A percentile compares a stretch with the other conserved stretches of the same genome.
These are phyloP conservation scores for human DNA, from an alignment of 2,113 vertebrate genomes.

Conservation along the genomic window GRCh38 chr4:31582001-31582500, in stretches of 20 bases:
- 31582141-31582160: neutral
- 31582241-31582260: neutral
- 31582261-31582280: neutral
- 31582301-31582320: neutral
- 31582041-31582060: neutral
- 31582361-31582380: neutral
- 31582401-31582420: neutral
- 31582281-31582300: neutral
- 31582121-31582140: neutral
- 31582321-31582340: conserved; percentile 35
- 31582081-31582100: neutral
- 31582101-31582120: neutral
- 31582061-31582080: neutral
- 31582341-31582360: neutral
- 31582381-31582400: neutral
- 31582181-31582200: neutral
- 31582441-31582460: neutral
- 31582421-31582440: neutral
- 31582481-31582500: neutral
- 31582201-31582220: neutral
- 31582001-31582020: neutral
- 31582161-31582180: neutral
- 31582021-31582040: neutral
- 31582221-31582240: conserved; percentile 14
- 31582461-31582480: neutral